Evolutionary conservation across 1,140 invertebrate species (phyloP), one percentile per base, ranked within the genome.

Genomic region (Ceratosolen fusciceps): DNA sequence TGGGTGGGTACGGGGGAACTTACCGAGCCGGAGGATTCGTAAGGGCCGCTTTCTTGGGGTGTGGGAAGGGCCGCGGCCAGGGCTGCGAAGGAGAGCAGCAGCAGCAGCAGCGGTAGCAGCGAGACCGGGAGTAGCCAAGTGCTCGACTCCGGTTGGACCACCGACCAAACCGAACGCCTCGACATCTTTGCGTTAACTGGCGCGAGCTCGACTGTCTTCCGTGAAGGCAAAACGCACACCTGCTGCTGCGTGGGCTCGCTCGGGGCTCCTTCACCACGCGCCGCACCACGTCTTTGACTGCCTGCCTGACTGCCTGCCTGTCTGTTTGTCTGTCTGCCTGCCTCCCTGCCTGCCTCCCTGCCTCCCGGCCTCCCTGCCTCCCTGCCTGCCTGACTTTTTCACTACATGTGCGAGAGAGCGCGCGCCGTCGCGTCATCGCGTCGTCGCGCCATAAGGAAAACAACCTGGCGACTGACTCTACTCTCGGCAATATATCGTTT

Each of bases 181-280:
- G 86, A 83, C 87, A 88, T 88, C 86, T 86, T 87, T 82, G 75
- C 71, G 54, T 83, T 84, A 82, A 88, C 87, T 88, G 83, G 39
- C 58, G 14, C 39, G 71, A 19, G 76, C 52, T 34, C 49, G 52
- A 12, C 39, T 43, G 39, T 29, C 65, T 52, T 34, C 34, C 62
- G 58, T 24, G 34, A 47, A 58, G 24, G 34, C 54, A 68, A 47
- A 76, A 67, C 75, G 65, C 75, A 58, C 75, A 77, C 75, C 75
- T 71, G 60, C 75, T 71, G 60, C 29, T 74, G 72, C 72, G 74
- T 75, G 39, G 37, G 62, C 34, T 37, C 62, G 74, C n/a, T n/a
- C n/a, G n/a, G n/a, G n/a, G 12, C 39, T 62, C 74, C 56, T 62
- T 49, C 43, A 1, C 74, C 74, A 29, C 72, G 72, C 72, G 72